Conservation (phyloP, 1,140 invertebrate species). For the Drosophila leontia region DNA sequence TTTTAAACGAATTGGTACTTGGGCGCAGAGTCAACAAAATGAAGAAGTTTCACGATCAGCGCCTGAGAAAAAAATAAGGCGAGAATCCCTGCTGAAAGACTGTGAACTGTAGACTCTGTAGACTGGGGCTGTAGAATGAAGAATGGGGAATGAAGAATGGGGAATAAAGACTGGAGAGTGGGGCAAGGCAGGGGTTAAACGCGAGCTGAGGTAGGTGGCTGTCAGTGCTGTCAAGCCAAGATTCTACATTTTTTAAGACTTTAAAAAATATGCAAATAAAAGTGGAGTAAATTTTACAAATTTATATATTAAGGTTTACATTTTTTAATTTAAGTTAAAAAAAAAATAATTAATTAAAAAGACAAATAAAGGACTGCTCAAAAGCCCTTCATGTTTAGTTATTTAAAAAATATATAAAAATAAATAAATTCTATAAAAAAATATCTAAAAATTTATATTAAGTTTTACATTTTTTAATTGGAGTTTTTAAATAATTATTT, state of each 20-base stretch:
- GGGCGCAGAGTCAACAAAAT: constrained; percentile 63
- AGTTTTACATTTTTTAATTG: too few relatives aligned
- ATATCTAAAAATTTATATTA: too few relatives aligned
- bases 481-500: too few relatives aligned
- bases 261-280: neutral
- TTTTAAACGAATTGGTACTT: constrained; percentile 84
- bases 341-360: neutral
- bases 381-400: neutral
- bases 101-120: neutral
- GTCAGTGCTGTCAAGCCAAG: constrained; percentile 1
- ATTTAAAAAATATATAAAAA: neutral
- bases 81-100: constrained; percentile 16
- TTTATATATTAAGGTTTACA: neutral
- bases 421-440: neutral
- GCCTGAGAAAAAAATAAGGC: constrained; percentile 60
- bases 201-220: constrained; percentile 33
- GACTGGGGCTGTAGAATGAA: neutral
- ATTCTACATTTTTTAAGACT: neutral
- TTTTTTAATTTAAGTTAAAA: neutral
- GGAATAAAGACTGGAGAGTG: neutral
- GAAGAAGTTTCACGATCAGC: constrained; percentile 65
- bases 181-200: constrained; percentile 1
- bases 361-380: neutral
- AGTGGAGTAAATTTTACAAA: neutral
- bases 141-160: neutral